Percentiles rank a stretch among this genome's conserved stretches.
These are phyloP conservation scores for Sarcophaga subvicina DNA, from an alignment of 2,888 invertebrate species.

Conservation along the genomic window DNA sequence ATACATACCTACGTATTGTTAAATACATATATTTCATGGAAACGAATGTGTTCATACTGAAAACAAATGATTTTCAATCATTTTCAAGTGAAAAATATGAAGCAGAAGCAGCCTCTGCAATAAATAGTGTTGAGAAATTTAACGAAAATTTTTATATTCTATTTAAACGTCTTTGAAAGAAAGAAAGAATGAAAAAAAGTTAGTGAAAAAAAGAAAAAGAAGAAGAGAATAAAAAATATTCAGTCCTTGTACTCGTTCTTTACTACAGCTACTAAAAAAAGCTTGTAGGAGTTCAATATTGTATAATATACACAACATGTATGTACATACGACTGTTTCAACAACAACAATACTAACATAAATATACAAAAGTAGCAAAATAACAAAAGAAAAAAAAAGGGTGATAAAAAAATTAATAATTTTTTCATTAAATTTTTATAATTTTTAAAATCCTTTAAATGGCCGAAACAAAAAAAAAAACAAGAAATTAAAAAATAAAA, in stretches of 20 bases:
- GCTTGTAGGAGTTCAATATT: conserved; percentile 74
- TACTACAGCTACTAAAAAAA: conserved; percentile 63
- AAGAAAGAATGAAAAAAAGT: conserved; percentile 35
- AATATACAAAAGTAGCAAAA: conserved; percentile 40
- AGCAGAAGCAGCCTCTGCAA: not conserved
- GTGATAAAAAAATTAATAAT: conserved; percentile 12
- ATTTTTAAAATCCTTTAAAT: not conserved
- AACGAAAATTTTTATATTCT: conserved; percentile 28
- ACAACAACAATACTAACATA: conserved; percentile 18
- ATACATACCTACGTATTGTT: too few species aligned
- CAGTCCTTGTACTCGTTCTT: conserved; percentile 74
- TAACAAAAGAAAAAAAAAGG: conserved; percentile 11
- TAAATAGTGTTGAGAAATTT: conserved; percentile 9
- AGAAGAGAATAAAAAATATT: conserved; percentile 54
- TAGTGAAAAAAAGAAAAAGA: conserved; percentile 37
- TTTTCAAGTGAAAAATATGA: conserved; percentile 31
- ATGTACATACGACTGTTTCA: conserved; percentile 13
- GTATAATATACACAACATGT: conserved; percentile 68
- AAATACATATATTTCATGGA: not conserved
- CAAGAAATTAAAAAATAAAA: not conserved
- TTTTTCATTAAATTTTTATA: not conserved
- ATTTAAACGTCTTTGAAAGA: conserved; percentile 46
- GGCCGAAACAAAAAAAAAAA: conserved; percentile 34
- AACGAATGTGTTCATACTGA: not conserved
- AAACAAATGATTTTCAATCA: not conserved